Conservation (phyloP, 2,113 vertebrate genomes). For the Gallinago undulata region DNA sequence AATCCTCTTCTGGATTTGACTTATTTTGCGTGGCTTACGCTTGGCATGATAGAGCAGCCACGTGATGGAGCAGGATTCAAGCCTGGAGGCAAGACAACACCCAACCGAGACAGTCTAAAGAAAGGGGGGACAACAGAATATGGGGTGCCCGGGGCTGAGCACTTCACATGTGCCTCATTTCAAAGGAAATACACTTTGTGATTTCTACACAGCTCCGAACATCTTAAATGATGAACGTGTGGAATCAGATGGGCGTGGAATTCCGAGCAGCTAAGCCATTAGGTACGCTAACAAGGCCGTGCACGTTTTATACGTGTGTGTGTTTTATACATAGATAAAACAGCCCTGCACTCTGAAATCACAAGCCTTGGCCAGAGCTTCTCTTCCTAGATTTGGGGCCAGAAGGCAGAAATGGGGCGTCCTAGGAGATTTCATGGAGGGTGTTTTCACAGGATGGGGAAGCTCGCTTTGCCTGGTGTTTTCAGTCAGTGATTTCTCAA, state of each 20-base stretch:
- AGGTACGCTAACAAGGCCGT: rapidly evolving
- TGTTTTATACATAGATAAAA: background rate
- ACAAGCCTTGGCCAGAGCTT: background rate
- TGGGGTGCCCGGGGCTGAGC: background rate
- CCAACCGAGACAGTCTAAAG: background rate
- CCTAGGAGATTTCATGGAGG: background rate
- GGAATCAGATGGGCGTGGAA: background rate
- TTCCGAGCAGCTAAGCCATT: background rate
- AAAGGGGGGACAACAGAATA: rapidly evolving
- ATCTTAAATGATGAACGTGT: background rate
- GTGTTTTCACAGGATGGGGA: background rate
- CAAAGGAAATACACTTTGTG: background rate
- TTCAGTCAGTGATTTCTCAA: background rate
- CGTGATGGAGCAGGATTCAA: rapidly evolving
- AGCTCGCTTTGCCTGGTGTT: background rate
- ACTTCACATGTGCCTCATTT: rapidly evolving
- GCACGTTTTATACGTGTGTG: rapidly evolving
- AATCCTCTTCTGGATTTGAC: background rate
- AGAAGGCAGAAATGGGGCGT: background rate
- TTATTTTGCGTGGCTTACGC: background rate
- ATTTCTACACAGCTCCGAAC: background rate
- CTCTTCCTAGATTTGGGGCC: background rate
- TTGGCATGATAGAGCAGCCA: background rate
- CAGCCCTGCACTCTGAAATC: background rate
- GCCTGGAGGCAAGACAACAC: background rate